These are phyloP conservation scores for Aplocera efformata DNA, from an alignment of 2,888 invertebrate genomes.

Conservation along the genomic window DNA sequence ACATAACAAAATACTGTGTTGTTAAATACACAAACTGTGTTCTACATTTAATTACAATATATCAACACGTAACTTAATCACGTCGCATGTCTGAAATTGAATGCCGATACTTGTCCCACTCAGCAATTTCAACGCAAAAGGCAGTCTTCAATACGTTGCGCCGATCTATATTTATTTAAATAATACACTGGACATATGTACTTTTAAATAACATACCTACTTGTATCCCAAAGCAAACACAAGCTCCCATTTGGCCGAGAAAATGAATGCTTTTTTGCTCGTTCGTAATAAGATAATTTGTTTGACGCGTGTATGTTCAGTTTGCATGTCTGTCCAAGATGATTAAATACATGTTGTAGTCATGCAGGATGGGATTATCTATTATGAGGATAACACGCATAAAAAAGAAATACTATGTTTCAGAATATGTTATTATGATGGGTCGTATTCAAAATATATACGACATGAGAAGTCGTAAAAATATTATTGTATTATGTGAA, in stretches of 20 bases:
- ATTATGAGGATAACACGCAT: constrained; percentile 3
- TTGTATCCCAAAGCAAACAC: constrained; percentile 45
- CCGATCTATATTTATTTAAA: constrained; percentile 34
- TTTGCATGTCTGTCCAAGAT: constrained; percentile 22
- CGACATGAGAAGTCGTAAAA: too few relatives aligned
- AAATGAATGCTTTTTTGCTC: constrained; percentile 11
- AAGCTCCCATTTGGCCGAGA: constrained; percentile 37
- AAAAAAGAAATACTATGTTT: constrained; percentile 1
- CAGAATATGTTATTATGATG: constrained; percentile 8
- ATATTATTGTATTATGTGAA: too few relatives aligned
- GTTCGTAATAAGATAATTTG: constrained; percentile 48
- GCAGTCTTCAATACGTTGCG: constrained; percentile 9
- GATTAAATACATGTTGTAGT: constrained; percentile 20
- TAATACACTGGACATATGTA: constrained; percentile 29
- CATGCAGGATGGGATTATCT: constrained; percentile 6
- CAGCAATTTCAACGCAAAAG: constrained; percentile 1
- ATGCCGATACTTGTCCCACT: too few relatives aligned
- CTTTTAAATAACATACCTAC: neutral
- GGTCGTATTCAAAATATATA: too few relatives aligned
- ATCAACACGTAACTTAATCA: too few relatives aligned
- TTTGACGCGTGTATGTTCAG: constrained; percentile 45
- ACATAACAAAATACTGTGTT: too few relatives aligned
- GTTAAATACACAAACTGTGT: too few relatives aligned
- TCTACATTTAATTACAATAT: too few relatives aligned
- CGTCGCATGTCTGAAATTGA: too few relatives aligned